Percentiles rank a stretch among this genome's conserved stretches.
Evolutionary conservation across 2,888 invertebrate genomes (phyloP).

Genomic region (Trichacis sp.): DNA sequence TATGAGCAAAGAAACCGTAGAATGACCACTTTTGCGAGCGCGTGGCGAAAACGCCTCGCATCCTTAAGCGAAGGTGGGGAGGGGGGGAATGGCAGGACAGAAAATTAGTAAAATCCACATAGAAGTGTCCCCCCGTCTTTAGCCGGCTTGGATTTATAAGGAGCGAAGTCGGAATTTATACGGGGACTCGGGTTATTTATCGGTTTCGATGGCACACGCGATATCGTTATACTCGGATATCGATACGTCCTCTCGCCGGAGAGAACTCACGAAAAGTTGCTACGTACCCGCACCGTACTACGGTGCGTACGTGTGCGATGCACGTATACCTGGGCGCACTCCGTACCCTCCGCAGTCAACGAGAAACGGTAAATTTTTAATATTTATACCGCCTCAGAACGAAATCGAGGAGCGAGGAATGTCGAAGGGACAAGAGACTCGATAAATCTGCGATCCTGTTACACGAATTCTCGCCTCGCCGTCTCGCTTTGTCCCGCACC

Average conservation of each 20-base stretch:
- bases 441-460: slow-evolving; percentile 47
- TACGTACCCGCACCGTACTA: slow-evolving; percentile 38
- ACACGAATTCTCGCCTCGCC: slow-evolving; percentile 38
- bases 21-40: slow-evolving; percentile 58
- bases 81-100: slow-evolving; percentile 45
- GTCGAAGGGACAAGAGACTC: slow-evolving; percentile 45
- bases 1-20: slow-evolving; percentile 59
- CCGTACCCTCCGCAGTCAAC: slow-evolving; percentile 20
- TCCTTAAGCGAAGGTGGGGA: too few species aligned
- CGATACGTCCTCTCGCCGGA: slow-evolving; percentile 55
- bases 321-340: slow-evolving; percentile 13
- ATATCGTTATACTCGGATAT: slow-evolving; percentile 67
- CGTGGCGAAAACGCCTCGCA: slow-evolving; percentile 49
- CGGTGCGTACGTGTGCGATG: slow-evolving; percentile 37
- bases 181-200: slow-evolving; percentile 62
- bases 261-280: slow-evolving; percentile 45
- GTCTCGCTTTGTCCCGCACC: slow-evolving; percentile 7
- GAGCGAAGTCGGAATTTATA: slow-evolving; percentile 66
- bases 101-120: slow-evolving; percentile 68
- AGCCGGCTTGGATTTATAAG: slow-evolving; percentile 64
- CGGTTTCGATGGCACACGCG: slow-evolving; percentile 65
- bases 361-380: slow-evolving; percentile 48
- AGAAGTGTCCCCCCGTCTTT: slow-evolving; percentile 60
- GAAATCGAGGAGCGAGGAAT: slow-evolving; percentile 49
- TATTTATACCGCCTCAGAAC: slow-evolving; percentile 47